Base-by-base conservation (phyloP, 1,140 invertebrate species). In the Drosophila tani region DNA sequence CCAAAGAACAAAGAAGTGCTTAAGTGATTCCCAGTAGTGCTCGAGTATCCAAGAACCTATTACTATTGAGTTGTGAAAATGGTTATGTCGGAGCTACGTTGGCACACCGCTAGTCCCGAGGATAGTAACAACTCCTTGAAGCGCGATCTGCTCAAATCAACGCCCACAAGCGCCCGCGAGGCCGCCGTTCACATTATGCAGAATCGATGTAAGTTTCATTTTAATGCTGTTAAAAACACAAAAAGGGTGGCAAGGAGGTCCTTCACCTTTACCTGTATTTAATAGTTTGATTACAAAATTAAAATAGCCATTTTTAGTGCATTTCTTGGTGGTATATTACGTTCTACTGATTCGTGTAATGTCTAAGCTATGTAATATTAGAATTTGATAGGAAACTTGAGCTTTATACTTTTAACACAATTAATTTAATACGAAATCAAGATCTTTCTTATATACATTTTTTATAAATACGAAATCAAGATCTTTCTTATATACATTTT, bases 61-160 rank as follows among this genome's bases (percentile, higher is more conserved):
- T 46, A 40, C 60, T 56, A 55, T 41, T 73, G 60, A 56, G 62
- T 77, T 78, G 81, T 91, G 75, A 92, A 92, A 92, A 92, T 92
- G 91, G 91, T 92, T 91, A 92, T 92, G 91, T 92, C 91, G 84
- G 91, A 92, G 87, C 75, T 92, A 84, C 91, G 82, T 81, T 92
- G 91, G 91, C 88, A 82, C 68, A 84, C 77, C 62, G 86, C 80
- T 70, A 85, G 82, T 82, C 82, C 85, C 76, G 92, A 92, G 91
- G 91, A 92, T 91, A 92, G 91, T 82, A 92, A 81, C 60, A 91
- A 83, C 51, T 84, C 90, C 78, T 84, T 92, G 79, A 91, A 91
- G 80, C 81, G 91, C 70, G 91, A 92, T 79, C 76, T 92, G 66
- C 75, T 92, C 21, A 92, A 92, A 55, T 73, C 76, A 17, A 88